phyloP scores from a whole-genome alignment of 2,888 invertebrate species.

The Epirrhoe alternata region DNA sequence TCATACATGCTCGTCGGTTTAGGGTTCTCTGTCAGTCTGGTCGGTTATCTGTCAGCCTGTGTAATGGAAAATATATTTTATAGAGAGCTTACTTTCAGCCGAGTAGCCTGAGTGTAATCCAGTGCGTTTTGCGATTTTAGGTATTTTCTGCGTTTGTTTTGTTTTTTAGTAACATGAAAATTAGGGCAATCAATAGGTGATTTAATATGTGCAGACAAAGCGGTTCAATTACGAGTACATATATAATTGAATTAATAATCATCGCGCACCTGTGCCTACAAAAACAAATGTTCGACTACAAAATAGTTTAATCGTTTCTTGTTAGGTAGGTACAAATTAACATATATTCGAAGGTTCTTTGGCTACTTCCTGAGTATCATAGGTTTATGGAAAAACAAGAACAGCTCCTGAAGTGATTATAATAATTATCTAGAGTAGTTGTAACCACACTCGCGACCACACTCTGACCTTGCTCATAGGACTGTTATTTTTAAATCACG shows the following conservation, averaged over 20 bases:
- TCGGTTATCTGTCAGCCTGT: too few species aligned
- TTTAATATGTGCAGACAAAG: neutral
- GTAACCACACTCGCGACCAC: conserved; percentile 1
- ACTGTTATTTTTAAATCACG: conserved; percentile 16
- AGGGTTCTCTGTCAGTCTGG: too few species aligned
- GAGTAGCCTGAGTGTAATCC: neutral
- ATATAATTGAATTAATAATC: neutral
- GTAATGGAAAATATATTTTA: conserved; percentile 37
- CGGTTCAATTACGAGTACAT: neutral
- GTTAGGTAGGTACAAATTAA: neutral
- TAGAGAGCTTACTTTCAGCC: conserved; percentile 25
- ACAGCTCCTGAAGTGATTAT: conserved; percentile 1
- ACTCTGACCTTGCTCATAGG: conserved; percentile 14
- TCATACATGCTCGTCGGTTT: too few species aligned
- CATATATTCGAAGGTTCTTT: neutral
- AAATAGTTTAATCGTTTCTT: too few species aligned
- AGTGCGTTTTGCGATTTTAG: neutral
- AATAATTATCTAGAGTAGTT: conserved; percentile 5
- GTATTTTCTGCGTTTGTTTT: too few species aligned
- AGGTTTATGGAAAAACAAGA: neutral
- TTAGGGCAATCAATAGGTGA: too few species aligned
- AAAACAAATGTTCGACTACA: too few species aligned
- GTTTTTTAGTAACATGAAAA: too few species aligned
- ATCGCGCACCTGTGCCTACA: neutral
- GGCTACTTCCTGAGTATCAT: neutral